Conservation (phyloP, 1,140 invertebrate species). For the Orussus abietinus region DNA sequence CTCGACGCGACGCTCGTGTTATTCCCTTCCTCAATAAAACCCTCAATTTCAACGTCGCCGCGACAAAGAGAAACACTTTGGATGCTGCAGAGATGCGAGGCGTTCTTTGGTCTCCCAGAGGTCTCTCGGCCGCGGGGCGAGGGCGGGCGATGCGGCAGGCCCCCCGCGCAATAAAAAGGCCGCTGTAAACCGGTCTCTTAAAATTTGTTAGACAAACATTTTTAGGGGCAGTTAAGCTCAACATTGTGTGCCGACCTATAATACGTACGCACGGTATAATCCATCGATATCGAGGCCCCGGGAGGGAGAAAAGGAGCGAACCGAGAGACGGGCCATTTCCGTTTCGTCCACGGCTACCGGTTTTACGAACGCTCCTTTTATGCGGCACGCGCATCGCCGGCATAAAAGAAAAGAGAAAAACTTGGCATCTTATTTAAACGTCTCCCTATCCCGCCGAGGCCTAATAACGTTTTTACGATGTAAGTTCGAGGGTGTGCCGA, state of each 20-base stretch:
- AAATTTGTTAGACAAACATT: slow-evolving; percentile 40
- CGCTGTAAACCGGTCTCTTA: slow-evolving; percentile 10
- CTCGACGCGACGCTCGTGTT: too few species aligned
- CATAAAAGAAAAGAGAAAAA: slow-evolving; percentile 46
- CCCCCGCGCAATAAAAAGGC: slow-evolving; percentile 13
- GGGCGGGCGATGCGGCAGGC: too few species aligned
- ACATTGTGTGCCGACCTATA: slow-evolving; percentile 20
- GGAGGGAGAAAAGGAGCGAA: too few species aligned
- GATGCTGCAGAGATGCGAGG: too few species aligned
- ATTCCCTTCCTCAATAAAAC: too few species aligned
- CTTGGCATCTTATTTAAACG: slow-evolving; percentile 50
- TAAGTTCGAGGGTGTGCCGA: slow-evolving; percentile 45
- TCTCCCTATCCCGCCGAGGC: slow-evolving; percentile 25
- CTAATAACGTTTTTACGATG: slow-evolving; percentile 54
- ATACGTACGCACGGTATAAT: slow-evolving; percentile 11
- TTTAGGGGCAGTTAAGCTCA: slow-evolving; percentile 37
- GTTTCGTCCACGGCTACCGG: slow-evolving; percentile 20
- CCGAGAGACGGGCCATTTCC: slow-evolving; percentile 24
- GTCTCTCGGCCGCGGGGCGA: too few species aligned
- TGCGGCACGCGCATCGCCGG: slow-evolving; percentile 25
- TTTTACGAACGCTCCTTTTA: slow-evolving; percentile 30
- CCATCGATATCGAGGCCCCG: slow-evolving; percentile 23
- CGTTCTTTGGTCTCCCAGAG: too few species aligned
- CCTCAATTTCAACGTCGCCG: too few species aligned
- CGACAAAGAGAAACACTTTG: too few species aligned